Evolutionary conservation across 2,113 vertebrate genomes (phyloP).

Genomic region (Larimichthys crocea): DNA sequence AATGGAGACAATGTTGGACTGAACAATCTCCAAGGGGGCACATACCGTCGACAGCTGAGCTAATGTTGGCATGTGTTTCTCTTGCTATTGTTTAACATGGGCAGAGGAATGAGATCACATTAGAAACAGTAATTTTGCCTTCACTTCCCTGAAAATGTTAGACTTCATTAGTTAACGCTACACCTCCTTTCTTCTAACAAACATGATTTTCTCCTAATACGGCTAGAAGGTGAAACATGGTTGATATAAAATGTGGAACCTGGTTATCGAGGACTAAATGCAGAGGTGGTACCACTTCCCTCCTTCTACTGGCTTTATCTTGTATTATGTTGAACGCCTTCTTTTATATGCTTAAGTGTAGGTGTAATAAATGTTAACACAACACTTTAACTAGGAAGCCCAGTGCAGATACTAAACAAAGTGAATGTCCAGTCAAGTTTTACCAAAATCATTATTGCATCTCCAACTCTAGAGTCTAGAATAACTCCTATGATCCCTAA

Average conservation of each 20-base stretch:
- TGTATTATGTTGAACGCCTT: background rate
- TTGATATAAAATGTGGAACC: background rate
- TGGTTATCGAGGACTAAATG: background rate
- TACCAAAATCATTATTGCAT: too few species aligned
- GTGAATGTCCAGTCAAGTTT: too few species aligned
- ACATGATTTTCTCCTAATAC: background rate
- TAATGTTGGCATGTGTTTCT: slow-evolving; percentile 37
- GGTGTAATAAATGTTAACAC: background rate
- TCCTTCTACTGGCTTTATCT: background rate
- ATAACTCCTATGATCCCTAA: too few species aligned
- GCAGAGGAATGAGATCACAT: slow-evolving; percentile 22
- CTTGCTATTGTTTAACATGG: slow-evolving; percentile 22
- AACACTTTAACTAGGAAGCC: background rate
- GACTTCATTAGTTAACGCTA: background rate
- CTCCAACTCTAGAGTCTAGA: too few species aligned
- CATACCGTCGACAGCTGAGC: slow-evolving; percentile 48
- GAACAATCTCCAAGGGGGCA: slow-evolving; percentile 47
- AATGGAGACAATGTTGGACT: slow-evolving; percentile 38
- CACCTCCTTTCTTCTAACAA: background rate
- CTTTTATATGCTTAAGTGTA: background rate
- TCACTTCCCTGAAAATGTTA: background rate
- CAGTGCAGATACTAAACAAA: background rate
- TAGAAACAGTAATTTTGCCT: background rate
- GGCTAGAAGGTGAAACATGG: background rate
- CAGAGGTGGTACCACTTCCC: background rate